phyloP scores from a whole-genome alignment of 1,140 invertebrate species.

The Drosophila sproati region DNA sequence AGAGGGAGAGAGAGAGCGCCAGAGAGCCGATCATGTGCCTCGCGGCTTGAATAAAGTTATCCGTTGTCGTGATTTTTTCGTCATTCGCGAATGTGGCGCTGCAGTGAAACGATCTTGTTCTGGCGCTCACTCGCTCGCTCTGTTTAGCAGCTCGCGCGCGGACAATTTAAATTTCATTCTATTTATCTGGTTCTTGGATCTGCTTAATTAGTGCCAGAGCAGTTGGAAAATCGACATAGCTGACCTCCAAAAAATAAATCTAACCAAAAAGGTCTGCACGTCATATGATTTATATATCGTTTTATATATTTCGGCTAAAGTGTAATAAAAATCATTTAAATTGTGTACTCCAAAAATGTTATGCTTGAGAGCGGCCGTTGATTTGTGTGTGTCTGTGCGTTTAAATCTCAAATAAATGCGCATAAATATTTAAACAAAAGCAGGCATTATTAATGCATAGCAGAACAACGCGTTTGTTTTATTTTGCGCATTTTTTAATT shows the following conservation, averaged over 20 bases:
- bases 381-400: conserved; percentile 39
- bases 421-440: conserved; percentile 72
- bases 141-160: conserved; percentile 5
- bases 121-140: background rate
- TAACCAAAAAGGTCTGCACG: conserved; percentile 20
- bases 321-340: conserved; percentile 51
- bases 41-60: conserved; percentile 64
- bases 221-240: conserved; percentile 23
- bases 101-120: conserved; percentile 46
- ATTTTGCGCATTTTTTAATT: background rate
- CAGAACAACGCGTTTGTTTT: conserved; percentile 1
- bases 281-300: conserved; percentile 42
- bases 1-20: background rate
- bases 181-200: conserved; percentile 8
- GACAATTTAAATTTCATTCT: conserved; percentile 4
- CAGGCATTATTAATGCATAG: conserved; percentile 10
- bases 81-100: conserved; percentile 70
- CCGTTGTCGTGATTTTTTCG: conserved; percentile 69
- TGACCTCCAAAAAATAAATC: conserved; percentile 47
- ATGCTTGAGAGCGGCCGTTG: conserved; percentile 62
- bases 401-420: conserved; percentile 77
- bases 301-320: conserved; percentile 30
- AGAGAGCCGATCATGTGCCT: conserved; percentile 38
- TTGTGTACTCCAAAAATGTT: conserved; percentile 49
- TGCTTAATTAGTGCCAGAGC: background rate